Evolutionary conservation across 2,888 invertebrate genomes (phyloP), one percentile per base, ranked within the genome.

Genomic region (Epistrophe grossulariae): DNA sequence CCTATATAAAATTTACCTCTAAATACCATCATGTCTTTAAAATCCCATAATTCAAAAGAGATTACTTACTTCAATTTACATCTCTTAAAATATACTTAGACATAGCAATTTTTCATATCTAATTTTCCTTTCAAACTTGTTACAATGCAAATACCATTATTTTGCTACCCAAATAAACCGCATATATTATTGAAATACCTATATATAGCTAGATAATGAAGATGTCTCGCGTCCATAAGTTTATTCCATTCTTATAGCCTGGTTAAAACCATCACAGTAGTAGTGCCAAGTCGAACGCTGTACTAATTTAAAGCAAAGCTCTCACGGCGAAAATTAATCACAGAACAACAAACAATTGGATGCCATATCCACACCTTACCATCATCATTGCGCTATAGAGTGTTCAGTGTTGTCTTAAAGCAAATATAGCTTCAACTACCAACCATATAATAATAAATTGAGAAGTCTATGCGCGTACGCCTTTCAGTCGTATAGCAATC

Each of bases 271-370:
- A 50, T 35, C 35, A 31, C 31, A 4, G 19, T 19, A 64, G 64
- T 64, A 66, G 66, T 70, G 40, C 70, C 85, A 83, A 79, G 79
- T 79, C 76, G 79, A 79, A 87, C 79, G 82, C 66, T 45, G 82
- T 83, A 87, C 83, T 83, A 87, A 87, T 87, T 87, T 71, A 82
- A 72, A 68, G 83, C 66, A 83, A 87, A 79, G 68, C 71, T 87
- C 87, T 78, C 81, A 83, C 87, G 76, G 87, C 83, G 79, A 87
- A 87, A 87, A 87, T 87, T 87, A 87, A 87, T 87, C 87, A 87
- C 83, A 83, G 87, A 82, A 79, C 80, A 79, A 64, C 81, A 78
- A 48, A 83, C 83, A 87, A 83, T 79, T 79, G 87, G 83, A 87
- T 87, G 87, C 79, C 83, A 82, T 74, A 87, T 87, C 48, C 48